Percentiles rank a stretch among this genome's conserved stretches.
Evolutionary conservation across 2,113 vertebrate species (phyloP).

Genomic region (Colinus virginianus): DNA sequence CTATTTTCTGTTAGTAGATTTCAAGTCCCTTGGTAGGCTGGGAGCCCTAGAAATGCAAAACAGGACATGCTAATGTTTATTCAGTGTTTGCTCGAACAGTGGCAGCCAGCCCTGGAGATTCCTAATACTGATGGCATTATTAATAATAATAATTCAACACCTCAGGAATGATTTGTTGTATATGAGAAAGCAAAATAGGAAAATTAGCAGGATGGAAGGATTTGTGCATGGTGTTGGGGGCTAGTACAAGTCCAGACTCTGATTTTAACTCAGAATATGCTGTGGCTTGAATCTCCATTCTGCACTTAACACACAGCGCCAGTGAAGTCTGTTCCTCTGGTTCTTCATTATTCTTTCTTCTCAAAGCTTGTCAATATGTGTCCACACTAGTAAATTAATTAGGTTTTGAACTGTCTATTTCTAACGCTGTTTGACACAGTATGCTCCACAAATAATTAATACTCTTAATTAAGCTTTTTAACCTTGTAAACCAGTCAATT

Average conservation of each 20-base stretch:
- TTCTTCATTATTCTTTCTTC: neutral
- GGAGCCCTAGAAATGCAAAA: neutral
- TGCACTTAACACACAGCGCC: neutral
- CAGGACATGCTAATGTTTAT: neutral
- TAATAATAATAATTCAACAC: neutral
- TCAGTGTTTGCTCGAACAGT: neutral
- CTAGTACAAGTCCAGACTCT: neutral
- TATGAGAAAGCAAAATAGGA: neutral
- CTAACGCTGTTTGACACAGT: fast-evolving
- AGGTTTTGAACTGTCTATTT: neutral
- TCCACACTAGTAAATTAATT: fast-evolving
- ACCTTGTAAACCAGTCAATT: neutral
- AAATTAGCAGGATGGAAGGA: neutral
- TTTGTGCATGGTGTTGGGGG: neutral
- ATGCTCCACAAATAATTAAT: neutral
- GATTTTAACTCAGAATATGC: neutral
- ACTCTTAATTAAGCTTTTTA: neutral
- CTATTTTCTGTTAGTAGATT: neutral
- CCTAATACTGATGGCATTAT: neutral
- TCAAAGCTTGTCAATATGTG: neutral
- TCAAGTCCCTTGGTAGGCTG: fast-evolving
- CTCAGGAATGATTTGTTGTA: neutral
- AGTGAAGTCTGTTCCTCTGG: fast-evolving
- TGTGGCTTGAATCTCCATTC: fast-evolving
- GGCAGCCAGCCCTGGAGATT: neutral